Conservation (phyloP, 2,888 invertebrate species). For the Gnatocerus cornutus region DNA sequence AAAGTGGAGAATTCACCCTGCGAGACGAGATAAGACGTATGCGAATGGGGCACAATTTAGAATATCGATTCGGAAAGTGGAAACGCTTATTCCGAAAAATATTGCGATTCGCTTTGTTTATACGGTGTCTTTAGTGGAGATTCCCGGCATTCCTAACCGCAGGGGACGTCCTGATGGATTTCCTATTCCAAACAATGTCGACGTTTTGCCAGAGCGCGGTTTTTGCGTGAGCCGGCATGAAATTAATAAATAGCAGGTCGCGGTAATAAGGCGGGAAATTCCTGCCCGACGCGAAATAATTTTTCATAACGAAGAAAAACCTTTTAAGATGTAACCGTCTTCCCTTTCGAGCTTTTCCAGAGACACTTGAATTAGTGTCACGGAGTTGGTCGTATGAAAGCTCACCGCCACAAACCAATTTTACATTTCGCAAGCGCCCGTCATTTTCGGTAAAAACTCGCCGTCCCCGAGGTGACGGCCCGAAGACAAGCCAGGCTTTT, state of each 20-base stretch:
- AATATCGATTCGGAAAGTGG: slow-evolving; percentile 54
- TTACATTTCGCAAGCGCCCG: slow-evolving; percentile 59
- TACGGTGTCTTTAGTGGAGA: slow-evolving; percentile 43
- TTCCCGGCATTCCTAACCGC: slow-evolving; percentile 40
- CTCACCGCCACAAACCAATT: slow-evolving; percentile 60
- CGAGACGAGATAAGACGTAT: slow-evolving; percentile 49
- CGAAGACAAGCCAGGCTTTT: slow-evolving; percentile 52
- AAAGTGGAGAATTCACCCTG: slow-evolving; percentile 41
- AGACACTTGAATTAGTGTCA: slow-evolving; percentile 62
- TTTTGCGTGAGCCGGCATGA: slow-evolving; percentile 4
- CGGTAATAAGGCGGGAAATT: slow-evolving; percentile 31
- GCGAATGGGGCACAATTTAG: slow-evolving; percentile 52
- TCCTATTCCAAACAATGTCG: slow-evolving; percentile 22
- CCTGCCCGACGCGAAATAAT: slow-evolving; percentile 37
- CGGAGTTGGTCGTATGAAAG: slow-evolving; percentile 59
- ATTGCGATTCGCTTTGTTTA: slow-evolving; percentile 54
- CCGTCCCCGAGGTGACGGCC: slow-evolving; percentile 50
- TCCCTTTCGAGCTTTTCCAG: slow-evolving; percentile 51
- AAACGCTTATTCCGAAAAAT: slow-evolving; percentile 53
- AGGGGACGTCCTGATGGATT: slow-evolving; percentile 40
- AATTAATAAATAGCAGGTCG: slow-evolving; percentile 25
- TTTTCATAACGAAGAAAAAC: slow-evolving; percentile 52
- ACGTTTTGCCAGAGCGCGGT: slow-evolving; percentile 9
- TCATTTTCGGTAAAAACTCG: slow-evolving; percentile 53
- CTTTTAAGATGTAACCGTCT: slow-evolving; percentile 52